These are phyloP conservation scores for Dascillus cervinus DNA, from an alignment of 2,888 invertebrate species.

Conservation along the genomic window DNA sequence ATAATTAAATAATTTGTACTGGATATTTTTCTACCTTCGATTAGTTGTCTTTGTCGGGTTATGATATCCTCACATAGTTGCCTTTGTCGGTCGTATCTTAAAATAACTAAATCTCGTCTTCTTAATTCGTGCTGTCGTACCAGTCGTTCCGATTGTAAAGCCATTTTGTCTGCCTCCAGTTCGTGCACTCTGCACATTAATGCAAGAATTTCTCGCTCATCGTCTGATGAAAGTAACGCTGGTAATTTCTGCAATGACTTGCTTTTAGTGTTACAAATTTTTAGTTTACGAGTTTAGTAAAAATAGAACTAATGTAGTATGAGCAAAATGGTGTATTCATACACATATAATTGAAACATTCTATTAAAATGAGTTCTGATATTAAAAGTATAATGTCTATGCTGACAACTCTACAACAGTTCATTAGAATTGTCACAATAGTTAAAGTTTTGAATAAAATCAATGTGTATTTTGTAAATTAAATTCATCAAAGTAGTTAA, in stretches of 20 bases:
- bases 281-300: no score
- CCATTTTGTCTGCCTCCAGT: slow-evolving; percentile 89
- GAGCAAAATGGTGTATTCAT: no score
- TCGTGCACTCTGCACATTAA: slow-evolving; percentile 88
- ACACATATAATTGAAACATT: no score
- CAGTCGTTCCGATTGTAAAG: slow-evolving; percentile 79
- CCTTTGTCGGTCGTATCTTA: slow-evolving; percentile 76
- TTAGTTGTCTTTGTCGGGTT: slow-evolving; percentile 73
- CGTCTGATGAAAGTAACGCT: slow-evolving; percentile 74
- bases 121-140: slow-evolving; percentile 81
- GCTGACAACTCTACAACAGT: no score
- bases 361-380: no score
- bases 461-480: no score
- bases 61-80: slow-evolving; percentile 88
- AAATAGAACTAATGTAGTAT: no score
- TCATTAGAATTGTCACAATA: no score
- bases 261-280: no score
- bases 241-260: slow-evolving; percentile 70
- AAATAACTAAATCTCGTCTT: slow-evolving; percentile 72
- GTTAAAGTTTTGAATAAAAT: no score
- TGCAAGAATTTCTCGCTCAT: slow-evolving; percentile 82
- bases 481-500: no score
- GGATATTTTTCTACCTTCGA: slow-evolving; percentile 56
- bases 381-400: no score
- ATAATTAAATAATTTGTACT: slow-evolving; percentile 10